Evolutionary conservation across 2,888 invertebrate species (phyloP), one percentile per base, ranked within the genome.

Genomic region (Caenorhabditis zanzibari): DNA sequence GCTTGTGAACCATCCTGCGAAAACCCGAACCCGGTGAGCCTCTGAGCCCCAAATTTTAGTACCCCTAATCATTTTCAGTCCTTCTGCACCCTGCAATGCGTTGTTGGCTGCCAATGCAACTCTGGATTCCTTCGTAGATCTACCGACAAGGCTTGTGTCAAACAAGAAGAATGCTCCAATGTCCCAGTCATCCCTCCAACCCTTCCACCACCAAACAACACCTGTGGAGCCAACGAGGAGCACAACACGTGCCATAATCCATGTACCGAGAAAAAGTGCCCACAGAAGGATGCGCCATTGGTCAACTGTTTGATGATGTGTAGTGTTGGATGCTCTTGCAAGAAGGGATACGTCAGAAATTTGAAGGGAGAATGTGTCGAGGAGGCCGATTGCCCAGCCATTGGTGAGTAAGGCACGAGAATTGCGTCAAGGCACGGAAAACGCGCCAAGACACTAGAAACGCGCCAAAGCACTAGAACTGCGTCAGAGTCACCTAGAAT

Each of bases 1-100:
- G 84, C 84, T 16, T 84, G 84, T 35, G 84, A 84, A 28, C 84
- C 84, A 41, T 74, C 77, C n/a, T 84, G 84, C 61, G 81, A 74
- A 1, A 49, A 2, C 26, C 75, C 59, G 1, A 75, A 16, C n/a
- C 75, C 69, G 22, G 81, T 59, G n/a, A 72, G 63, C 16, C 32
- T n/a, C n/a, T n/a, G n/a, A n/a, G n/a, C 19, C 5, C 32, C 4
- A 32, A 38, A 38, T 38, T 38, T 12, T 10, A 38, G 10, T 10
- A 10, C 19, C 49, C 19, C 58, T 47, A n/a, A 10, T 16, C 22
- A 14, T 28, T 73, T 68, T 26, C 73, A 81, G 81, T 61, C 81
- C 1, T 81, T 85, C 58, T 85, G 85, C 63, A 85, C 85, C 1
- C 28, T 81, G 0, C 85, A 85, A 56, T 85, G 85, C 35, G 82